phyloP scores from a whole-genome alignment of 37 sponge, comb jelly and placozoan species.

The Mnemiopsis leidyi region DNA sequence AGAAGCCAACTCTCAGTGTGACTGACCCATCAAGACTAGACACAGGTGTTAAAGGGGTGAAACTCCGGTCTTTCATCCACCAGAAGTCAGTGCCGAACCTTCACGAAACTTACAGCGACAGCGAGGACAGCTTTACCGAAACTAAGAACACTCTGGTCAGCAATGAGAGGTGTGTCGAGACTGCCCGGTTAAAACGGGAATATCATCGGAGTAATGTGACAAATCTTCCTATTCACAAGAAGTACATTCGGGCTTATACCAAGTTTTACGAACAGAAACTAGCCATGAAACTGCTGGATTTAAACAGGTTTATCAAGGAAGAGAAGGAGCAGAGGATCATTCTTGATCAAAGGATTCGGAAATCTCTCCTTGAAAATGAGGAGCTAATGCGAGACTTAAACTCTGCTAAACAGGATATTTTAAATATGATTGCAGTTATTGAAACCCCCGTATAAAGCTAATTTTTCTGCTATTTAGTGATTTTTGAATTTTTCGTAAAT shows the following conservation, averaged over 20 bases:
- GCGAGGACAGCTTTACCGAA: background rate
- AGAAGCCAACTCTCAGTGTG: background rate
- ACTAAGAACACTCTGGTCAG: background rate
- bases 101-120: background rate
- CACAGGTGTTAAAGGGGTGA: background rate
- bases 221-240: constrained; percentile 41
- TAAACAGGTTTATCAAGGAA: constrained; percentile 58
- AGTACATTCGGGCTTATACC: constrained; percentile 42
- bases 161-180: background rate
- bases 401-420: constrained; percentile 43
- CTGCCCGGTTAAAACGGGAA: constrained; percentile 4
- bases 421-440: constrained; percentile 31
- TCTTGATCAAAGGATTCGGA: constrained; percentile 35
- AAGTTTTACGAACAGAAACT: constrained; percentile 65
- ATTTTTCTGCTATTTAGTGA: no score
- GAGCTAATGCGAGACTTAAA: background rate
- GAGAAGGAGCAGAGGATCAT: background rate
- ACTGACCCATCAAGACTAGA: background rate
- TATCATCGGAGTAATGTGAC: background rate
- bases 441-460: constrained; percentile 7
- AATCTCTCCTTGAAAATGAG: constrained; percentile 21
- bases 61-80: background rate
- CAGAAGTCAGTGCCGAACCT: constrained; percentile 65
- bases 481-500: no score
- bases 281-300: constrained; percentile 39